A percentile compares a stretch with the other conserved stretches of the same genome.
Conservation (phyloP, 2,113 vertebrate genomes). For the Scomber japonicus region DNA sequence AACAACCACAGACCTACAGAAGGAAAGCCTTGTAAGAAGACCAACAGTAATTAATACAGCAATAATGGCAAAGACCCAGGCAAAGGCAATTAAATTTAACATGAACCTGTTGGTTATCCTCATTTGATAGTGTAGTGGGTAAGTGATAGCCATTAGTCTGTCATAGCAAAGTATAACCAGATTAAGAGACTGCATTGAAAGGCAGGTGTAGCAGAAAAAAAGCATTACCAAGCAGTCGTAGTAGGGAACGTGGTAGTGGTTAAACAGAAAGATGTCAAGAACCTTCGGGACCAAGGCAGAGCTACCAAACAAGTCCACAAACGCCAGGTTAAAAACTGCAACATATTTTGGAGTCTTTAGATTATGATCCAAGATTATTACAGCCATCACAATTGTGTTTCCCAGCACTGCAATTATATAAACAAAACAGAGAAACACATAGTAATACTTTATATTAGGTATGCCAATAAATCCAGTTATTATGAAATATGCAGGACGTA, state of each 20-base stretch:
- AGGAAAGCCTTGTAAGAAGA: constrained; percentile 75
- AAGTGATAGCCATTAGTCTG: constrained; percentile 81
- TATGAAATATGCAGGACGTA: constrained; percentile 75
- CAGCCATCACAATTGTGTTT: constrained; percentile 70
- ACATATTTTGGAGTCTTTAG: constrained; percentile 82
- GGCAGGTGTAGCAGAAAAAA: constrained; percentile 79
- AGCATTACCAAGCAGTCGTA: constrained; percentile 71
- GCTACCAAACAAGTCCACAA: constrained; percentile 77
- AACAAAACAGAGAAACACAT: constrained; percentile 74
- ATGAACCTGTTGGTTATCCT: constrained; percentile 74
- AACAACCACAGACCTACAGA: constrained; percentile 75
- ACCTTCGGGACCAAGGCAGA: constrained; percentile 80
- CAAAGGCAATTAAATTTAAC: constrained; percentile 55
- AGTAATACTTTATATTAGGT: constrained; percentile 74
- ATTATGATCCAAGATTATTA: constrained; percentile 68
- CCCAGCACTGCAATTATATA: constrained; percentile 73
- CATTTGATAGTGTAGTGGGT: constrained; percentile 73
- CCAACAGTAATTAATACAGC: constrained; percentile 7
- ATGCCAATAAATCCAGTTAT: constrained; percentile 76
- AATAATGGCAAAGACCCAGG: constrained; percentile 62
- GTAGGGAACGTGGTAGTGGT: constrained; percentile 69
- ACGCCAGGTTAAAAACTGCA: constrained; percentile 80
- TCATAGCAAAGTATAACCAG: constrained; percentile 80
- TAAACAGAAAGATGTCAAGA: constrained; percentile 78
- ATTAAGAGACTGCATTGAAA: constrained; percentile 79